A percentile compares a stretch with the other conserved stretches of the same genome.
Evolutionary conservation across 2,888 invertebrate species (phyloP).

Genomic region (Trimorus sp.): DNA sequence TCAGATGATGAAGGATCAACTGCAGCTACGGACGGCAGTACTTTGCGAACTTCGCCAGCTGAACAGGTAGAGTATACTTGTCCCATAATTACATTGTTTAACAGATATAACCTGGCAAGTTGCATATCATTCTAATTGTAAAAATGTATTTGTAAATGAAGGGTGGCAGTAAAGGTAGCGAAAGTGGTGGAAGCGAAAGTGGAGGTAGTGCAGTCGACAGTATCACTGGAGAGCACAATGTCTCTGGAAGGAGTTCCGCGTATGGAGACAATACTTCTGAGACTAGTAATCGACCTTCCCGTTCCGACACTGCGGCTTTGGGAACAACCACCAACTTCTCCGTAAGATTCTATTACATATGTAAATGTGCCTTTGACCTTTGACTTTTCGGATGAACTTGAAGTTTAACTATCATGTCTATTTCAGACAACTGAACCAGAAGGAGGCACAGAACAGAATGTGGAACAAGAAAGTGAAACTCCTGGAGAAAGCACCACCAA

Average conservation of each 20-base stretch:
- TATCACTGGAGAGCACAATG: conserved; percentile 91
- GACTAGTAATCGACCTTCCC: conserved; percentile 81
- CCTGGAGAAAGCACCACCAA: conserved; percentile 82
- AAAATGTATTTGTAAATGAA: conserved; percentile 10
- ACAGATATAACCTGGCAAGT: no score
- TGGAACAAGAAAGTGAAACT: conserved; percentile 79
- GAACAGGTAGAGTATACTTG: conserved; percentile 83
- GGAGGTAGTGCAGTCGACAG: conserved; percentile 96
- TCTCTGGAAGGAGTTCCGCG: conserved; percentile 95
- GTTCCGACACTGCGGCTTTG: conserved; percentile 84
- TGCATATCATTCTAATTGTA: background rate
- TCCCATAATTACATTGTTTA: no score
- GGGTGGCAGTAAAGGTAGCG: conserved; percentile 83
- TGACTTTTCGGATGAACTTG: background rate
- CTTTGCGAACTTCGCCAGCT: conserved; percentile 91
- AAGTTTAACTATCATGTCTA: conserved; percentile 12
- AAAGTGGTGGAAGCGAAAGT: conserved; percentile 90
- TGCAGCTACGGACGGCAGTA: conserved; percentile 97
- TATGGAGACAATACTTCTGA: conserved; percentile 90
- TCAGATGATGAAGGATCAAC: conserved; percentile 98
- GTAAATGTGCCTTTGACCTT: no score
- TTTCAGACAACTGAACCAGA: conserved; percentile 74
- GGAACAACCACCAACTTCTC: conserved; percentile 82
- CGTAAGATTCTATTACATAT: conserved; percentile 69
- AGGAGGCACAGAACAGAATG: conserved; percentile 74